Evolutionary conservation across 1,140 invertebrate genomes (phyloP).

Genomic region (Piezodorus guildinii): DNA sequence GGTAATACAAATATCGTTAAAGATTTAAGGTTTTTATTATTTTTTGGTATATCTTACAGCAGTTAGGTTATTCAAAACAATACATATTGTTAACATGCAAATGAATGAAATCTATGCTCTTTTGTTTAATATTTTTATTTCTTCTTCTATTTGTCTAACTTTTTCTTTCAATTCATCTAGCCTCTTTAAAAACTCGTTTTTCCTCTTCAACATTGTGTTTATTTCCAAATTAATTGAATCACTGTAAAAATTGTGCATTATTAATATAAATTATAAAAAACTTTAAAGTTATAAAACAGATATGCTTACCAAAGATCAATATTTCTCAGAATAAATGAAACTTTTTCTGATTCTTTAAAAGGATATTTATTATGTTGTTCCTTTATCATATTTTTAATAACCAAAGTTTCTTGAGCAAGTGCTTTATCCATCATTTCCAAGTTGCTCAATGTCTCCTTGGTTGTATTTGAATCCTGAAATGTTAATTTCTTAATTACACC

Average conservation of each 20-base stretch:
- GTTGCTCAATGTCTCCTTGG: neutral
- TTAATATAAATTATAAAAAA: too few species aligned
- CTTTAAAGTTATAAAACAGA: too few species aligned
- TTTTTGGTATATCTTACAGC: too few species aligned
- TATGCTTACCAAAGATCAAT: neutral
- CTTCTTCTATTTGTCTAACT: neutral
- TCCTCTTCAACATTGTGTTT: neutral
- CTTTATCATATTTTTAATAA: neutral
- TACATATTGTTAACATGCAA: too few species aligned
- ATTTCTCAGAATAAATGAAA: neutral
- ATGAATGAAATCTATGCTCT: neutral
- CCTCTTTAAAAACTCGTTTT: too few species aligned
- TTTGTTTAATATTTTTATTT: constrained; percentile 1
- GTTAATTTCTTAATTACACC: too few species aligned
- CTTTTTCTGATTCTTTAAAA: neutral
- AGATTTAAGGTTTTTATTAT: too few species aligned
- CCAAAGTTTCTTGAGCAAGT: neutral
- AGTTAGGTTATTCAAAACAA: too few species aligned
- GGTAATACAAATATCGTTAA: too few species aligned
- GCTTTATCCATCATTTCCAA: neutral
- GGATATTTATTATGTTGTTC: neutral
- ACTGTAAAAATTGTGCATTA: too few species aligned
- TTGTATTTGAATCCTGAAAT: neutral
- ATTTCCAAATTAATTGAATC: neutral
- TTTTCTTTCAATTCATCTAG: neutral